phyloP scores from a whole-genome alignment of 2,113 vertebrate genomes.

The Trachemys scripta region DNA sequence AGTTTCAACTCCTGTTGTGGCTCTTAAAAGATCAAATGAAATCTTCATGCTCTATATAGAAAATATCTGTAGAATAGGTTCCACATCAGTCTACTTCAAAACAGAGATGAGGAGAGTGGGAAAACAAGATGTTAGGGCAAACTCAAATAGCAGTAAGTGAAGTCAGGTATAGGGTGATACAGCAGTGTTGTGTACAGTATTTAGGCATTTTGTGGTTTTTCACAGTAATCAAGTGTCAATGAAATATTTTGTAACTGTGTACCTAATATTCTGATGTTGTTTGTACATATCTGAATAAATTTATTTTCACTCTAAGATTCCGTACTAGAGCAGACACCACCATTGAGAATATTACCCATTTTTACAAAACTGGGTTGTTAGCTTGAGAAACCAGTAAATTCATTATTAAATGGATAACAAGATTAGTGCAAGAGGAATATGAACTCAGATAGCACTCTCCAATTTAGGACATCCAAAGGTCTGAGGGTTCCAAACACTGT shows the following conservation, averaged over 20 bases:
- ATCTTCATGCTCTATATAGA: neutral
- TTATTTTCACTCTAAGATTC: neutral
- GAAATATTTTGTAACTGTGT: neutral
- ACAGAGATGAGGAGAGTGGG: neutral
- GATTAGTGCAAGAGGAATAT: neutral
- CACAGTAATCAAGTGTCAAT: neutral
- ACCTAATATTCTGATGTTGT: neutral
- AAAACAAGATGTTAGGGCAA: neutral
- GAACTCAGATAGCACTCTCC: neutral
- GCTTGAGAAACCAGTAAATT: neutral
- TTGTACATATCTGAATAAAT: neutral
- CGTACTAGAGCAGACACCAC: neutral
- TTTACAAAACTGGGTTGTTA: neutral
- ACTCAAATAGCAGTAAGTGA: neutral
- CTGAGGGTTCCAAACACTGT: neutral
- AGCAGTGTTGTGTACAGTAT: neutral
- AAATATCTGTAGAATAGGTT: neutral
- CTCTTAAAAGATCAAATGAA: neutral
- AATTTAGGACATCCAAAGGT: neutral
- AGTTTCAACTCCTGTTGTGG: neutral
- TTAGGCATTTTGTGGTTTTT: neutral
- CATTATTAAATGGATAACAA: conserved; percentile 18
- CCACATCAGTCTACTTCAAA: neutral
- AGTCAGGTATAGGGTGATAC: neutral
- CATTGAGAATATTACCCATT: accelerated